Evolutionary conservation across 2,888 invertebrate species (phyloP).

Genomic region (Phragmatobia fuliginosa): DNA sequence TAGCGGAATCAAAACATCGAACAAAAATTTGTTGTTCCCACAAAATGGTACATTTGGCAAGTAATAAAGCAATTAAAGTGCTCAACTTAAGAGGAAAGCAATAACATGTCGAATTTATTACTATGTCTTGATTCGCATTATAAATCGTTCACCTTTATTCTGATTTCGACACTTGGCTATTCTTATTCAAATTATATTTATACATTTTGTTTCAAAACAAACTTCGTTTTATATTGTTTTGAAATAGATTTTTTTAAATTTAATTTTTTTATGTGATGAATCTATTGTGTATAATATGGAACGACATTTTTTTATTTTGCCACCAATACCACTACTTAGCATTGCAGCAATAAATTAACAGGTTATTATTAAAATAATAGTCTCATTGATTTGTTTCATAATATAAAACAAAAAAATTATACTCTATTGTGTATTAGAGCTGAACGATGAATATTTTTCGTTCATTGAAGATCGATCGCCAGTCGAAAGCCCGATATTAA

Average conservation of each 20-base stretch:
- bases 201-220: neutral
- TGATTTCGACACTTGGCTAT: slow-evolving; percentile 19
- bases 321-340: neutral
- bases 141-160: slow-evolving; percentile 53
- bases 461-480: slow-evolving; percentile 8
- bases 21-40: slow-evolving; percentile 32
- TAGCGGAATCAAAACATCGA: slow-evolving; percentile 52
- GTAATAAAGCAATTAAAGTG: slow-evolving; percentile 73
- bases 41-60: slow-evolving; percentile 32
- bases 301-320: neutral
- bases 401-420: neutral
- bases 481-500: slow-evolving; percentile 32
- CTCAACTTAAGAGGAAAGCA: slow-evolving; percentile 57
- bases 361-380: neutral
- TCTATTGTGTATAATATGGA: neutral
- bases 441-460: neutral
- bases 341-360: neutral
- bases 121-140: slow-evolving; percentile 60
- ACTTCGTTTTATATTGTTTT: neutral
- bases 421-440: neutral
- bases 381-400: too few relatives aligned
- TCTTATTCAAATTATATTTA: slow-evolving; percentile 11
- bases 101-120: slow-evolving; percentile 69
- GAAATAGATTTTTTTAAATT: neutral
- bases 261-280: neutral